Evolutionary conservation across 2,888 invertebrate species (phyloP), one percentile per base, ranked within the genome.

Genomic region (Hyalella azteca): DNA sequence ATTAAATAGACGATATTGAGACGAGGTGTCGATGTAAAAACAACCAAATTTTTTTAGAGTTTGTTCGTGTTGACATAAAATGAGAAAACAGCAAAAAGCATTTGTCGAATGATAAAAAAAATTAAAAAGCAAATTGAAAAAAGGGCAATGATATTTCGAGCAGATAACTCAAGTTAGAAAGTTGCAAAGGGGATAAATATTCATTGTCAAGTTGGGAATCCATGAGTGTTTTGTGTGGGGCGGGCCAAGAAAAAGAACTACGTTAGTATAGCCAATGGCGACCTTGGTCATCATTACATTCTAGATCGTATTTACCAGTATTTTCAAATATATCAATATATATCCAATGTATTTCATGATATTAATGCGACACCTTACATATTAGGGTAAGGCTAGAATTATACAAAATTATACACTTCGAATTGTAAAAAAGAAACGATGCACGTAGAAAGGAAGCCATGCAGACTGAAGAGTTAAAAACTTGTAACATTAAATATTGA

Each of bases 261-360:
- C 66, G 66, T 66, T 66, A 66, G 66, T 66, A 66, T n/a, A 66
- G 36, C 36, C 66, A 36, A 66, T 19, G 36, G 32, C 19, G 66
- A 32, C 19, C 36, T 36, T 19, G 19, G 19, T 66, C 36, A 66
- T 66, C 54, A 66, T n/a, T 29, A 66, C 39, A n/a, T 36, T 36
- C 19, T 29, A 29, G 66, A 15, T 5, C 29, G 54, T 66, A 66
- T 66, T 13, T 22, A 4, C 66, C 66, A 66, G n/a, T 66, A 66
- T 66, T 32, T 36, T 66, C 66, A 66, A n/a, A 66, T 66, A 66
- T 66, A 36, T 66, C 66, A 66, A 66, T 66, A 66, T 45, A 45
- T 66, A 66, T 15, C 36, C 66, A 66, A 66, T 66, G 19, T 66
- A 66, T 66, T n/a, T 54, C 54, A 66, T 36, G 36, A 66, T 15